phyloP scores from a whole-genome alignment of 2,888 invertebrate species.

The Eupithecia pulchellata region DNA sequence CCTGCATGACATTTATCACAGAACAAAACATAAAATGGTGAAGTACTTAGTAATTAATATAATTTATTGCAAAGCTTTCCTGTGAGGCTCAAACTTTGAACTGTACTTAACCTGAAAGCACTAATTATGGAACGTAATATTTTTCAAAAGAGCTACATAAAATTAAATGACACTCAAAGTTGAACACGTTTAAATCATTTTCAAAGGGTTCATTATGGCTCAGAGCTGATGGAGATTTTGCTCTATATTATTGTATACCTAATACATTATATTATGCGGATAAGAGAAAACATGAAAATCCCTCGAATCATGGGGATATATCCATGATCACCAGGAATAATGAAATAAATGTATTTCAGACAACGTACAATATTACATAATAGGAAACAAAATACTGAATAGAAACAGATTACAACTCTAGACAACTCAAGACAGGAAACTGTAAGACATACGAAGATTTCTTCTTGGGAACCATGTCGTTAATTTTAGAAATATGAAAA shows the following conservation, averaged over 20 bases:
- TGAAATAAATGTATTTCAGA: too few relatives aligned
- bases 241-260: too few relatives aligned
- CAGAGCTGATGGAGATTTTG: not conserved
- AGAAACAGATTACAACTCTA: too few relatives aligned
- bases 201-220: not conserved
- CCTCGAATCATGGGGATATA: too few relatives aligned
- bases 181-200: not conserved
- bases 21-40: slow-evolving; percentile 21
- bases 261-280: too few relatives aligned
- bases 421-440: too few relatives aligned
- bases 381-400: too few relatives aligned
- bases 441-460: too few relatives aligned
- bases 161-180: not conserved
- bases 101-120: slow-evolving; percentile 3
- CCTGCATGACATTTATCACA: slow-evolving; percentile 2
- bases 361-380: too few relatives aligned
- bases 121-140: not conserved
- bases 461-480: too few relatives aligned
- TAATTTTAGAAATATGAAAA: too few relatives aligned
- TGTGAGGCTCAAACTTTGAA: not conserved
- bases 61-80: not conserved
- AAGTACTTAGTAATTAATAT: not conserved
- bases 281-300: not conserved
- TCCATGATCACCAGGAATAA: too few relatives aligned
- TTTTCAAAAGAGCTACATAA: not conserved